Evolutionary conservation across 2,888 invertebrate genomes (phyloP).

Genomic region (Drepana falcataria): DNA sequence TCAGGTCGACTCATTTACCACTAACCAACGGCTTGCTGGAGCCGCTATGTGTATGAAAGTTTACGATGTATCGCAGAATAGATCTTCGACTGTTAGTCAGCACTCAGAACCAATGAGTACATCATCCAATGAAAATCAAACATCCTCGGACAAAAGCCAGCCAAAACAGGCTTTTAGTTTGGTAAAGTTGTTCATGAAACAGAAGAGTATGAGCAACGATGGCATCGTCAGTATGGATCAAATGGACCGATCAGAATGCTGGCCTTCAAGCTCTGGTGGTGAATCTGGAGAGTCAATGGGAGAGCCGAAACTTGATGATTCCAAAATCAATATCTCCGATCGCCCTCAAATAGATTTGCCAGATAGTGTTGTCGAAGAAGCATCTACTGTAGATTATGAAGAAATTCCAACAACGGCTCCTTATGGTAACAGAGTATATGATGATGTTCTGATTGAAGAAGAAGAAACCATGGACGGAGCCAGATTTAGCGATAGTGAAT

Average conservation of each 20-base stretch:
- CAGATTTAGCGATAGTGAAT: constrained; percentile 63
- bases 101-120: constrained; percentile 76
- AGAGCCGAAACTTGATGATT: constrained; percentile 52
- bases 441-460: constrained; percentile 69
- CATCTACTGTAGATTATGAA: constrained; percentile 54
- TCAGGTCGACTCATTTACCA: constrained; percentile 72
- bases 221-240: constrained; percentile 87
- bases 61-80: constrained; percentile 69
- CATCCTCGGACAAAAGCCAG: constrained; percentile 71
- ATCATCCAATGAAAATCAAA: constrained; percentile 72
- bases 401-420: constrained; percentile 54
- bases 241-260: constrained; percentile 84
- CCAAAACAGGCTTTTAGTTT: constrained; percentile 88
- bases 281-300: constrained; percentile 80
- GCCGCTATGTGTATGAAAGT: constrained; percentile 70
- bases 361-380: constrained; percentile 70
- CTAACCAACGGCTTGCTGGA: constrained; percentile 65
- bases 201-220: constrained; percentile 90
- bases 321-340: constrained; percentile 39
- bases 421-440: constrained; percentile 63
- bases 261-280: constrained; percentile 84
- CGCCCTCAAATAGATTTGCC: constrained; percentile 76
- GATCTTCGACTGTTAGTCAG: constrained; percentile 63
- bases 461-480: constrained; percentile 64
- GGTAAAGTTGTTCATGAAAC: constrained; percentile 93